Percentiles rank a stretch among this genome's conserved stretches.
Evolutionary conservation across 2,888 invertebrate species (phyloP).

Genomic region (Hyposoter didymator): DNA sequence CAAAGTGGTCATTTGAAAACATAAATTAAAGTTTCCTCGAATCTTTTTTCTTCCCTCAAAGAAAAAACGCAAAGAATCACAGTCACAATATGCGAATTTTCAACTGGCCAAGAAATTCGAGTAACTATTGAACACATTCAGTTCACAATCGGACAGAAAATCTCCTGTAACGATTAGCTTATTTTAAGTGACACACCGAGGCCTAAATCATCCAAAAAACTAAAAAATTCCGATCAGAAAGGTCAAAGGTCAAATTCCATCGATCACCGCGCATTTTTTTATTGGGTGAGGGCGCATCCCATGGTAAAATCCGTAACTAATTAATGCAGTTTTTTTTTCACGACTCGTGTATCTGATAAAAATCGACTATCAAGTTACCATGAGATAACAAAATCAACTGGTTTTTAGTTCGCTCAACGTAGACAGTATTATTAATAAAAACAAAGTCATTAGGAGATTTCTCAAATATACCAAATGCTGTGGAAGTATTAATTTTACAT

Average conservation of each 20-base stretch:
- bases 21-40: not conserved
- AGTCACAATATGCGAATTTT: not conserved
- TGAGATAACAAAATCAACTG: conserved; percentile 18
- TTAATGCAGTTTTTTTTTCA: not conserved
- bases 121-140: not conserved
- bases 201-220: conserved; percentile 12
- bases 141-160: not conserved
- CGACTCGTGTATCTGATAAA: not conserved
- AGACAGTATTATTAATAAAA: conserved; percentile 58
- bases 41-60: not conserved
- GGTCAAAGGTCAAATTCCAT: not conserved
- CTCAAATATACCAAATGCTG: conserved; percentile 5
- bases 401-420: conserved; percentile 55
- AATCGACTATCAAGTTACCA: conserved; percentile 11
- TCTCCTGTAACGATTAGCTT: not conserved
- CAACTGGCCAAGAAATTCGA: not conserved
- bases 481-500: conserved; percentile 52
- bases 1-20: conserved; percentile 24
- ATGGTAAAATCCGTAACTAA: conserved; percentile 2
- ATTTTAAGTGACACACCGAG: not conserved
- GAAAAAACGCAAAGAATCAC: not conserved
- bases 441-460: conserved; percentile 19
- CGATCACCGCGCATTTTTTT: conserved; percentile 14
- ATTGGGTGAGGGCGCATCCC: not conserved
- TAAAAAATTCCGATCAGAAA: not conserved